Percentiles rank a stretch among this genome's conserved stretches.
Evolutionary conservation across 2,888 invertebrate species (phyloP).

Genomic region (Xanthorhoe designata): DNA sequence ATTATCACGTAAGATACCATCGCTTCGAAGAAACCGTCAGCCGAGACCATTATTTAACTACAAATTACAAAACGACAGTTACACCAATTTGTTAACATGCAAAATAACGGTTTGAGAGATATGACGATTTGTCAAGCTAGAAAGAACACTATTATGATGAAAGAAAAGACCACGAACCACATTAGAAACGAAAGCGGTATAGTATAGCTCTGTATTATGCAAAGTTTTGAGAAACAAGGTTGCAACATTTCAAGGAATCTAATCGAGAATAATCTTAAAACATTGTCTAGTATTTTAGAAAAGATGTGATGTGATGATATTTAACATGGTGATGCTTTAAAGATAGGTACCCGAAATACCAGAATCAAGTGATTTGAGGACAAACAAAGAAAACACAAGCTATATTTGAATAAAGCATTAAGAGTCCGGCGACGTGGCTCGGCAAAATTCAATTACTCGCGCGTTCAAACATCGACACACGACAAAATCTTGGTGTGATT

Average conservation of each 20-base stretch:
- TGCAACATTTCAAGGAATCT: neutral
- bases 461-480: too few relatives aligned
- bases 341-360: too few relatives aligned
- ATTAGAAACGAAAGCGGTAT: conserved; percentile 26
- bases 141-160: conserved; percentile 61
- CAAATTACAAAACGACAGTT: conserved; percentile 49
- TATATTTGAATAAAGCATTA: neutral
- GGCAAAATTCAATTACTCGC: too few relatives aligned
- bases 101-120: conserved; percentile 54
- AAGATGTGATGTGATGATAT: too few relatives aligned
- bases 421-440: too few relatives aligned
- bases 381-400: neutral
- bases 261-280: too few relatives aligned
- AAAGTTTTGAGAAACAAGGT: conserved; percentile 18
- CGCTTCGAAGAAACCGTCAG: conserved; percentile 33
- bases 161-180: conserved; percentile 22
- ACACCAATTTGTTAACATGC: conserved; percentile 52
- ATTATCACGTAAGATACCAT: conserved; percentile 34
- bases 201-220: conserved; percentile 30
- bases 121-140: conserved; percentile 59
- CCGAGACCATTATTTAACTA: conserved; percentile 29
- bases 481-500: too few relatives aligned
- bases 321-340: too few relatives aligned
- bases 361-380: neutral
- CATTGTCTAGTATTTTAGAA: too few relatives aligned